A percentile compares a stretch with the other conserved stretches of the same genome.
These are phyloP conservation scores for Vicugna pacos DNA, from an alignment of 2,113 vertebrate species.

Conservation along the genomic window DNA sequence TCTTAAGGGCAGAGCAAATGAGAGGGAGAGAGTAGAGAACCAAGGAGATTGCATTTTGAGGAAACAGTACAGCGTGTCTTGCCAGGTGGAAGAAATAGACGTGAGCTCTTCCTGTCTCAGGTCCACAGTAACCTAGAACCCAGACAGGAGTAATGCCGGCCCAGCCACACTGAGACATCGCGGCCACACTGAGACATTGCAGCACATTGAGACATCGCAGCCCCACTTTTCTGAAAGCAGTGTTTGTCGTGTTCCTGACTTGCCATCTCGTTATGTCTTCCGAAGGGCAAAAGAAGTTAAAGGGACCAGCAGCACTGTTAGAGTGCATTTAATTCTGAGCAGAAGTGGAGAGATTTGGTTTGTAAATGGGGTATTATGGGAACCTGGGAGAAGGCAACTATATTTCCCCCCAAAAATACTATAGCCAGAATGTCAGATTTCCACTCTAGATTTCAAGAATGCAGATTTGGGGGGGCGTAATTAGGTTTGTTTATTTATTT, in stretches of 20 bases:
- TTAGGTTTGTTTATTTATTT: no score
- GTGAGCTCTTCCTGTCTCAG: neutral
- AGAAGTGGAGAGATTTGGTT: neutral
- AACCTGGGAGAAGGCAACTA: neutral
- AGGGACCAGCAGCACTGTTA: neutral
- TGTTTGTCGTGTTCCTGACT: neutral
- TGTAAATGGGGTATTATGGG: neutral
- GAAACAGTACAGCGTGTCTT: neutral
- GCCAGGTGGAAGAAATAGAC: neutral
- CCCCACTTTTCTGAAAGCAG: neutral
- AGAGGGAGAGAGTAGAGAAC: neutral
- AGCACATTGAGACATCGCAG: neutral
- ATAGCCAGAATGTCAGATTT: conserved; percentile 6
- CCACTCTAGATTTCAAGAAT: neutral
- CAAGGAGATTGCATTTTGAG: neutral
- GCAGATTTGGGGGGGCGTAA: neutral
- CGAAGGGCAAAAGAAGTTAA: neutral
- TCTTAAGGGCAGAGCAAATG: neutral
- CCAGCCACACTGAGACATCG: neutral
- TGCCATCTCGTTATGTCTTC: neutral
- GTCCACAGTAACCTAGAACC: neutral
- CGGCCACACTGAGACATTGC: neutral
- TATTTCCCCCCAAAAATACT: neutral
- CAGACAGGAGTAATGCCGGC: neutral
- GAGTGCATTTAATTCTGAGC: neutral